phyloP scores from a whole-genome alignment of 2,113 vertebrate genomes.

The Euleptes europaea region DNA sequence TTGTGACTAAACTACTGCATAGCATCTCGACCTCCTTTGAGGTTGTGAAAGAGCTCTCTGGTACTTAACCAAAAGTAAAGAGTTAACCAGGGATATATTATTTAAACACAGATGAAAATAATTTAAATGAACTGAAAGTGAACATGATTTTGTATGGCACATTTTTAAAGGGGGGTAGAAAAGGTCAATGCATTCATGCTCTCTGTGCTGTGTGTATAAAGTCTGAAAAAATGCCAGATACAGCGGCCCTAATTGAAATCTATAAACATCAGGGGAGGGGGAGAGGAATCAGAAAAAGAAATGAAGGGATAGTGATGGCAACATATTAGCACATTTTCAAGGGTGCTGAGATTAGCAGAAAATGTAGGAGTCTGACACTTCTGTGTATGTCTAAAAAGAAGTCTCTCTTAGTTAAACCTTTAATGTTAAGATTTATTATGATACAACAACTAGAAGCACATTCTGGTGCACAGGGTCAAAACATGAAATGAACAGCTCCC shows the following conservation, averaged over 20 bases:
- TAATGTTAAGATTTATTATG: background rate
- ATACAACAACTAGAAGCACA: background rate
- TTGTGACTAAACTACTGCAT: constrained; percentile 35
- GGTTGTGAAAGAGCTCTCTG: constrained; percentile 30
- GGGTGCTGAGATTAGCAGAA: background rate
- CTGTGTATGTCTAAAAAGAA: background rate
- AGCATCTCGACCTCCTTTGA: constrained; percentile 18
- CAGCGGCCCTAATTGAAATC: constrained; percentile 55
- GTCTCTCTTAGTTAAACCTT: background rate
- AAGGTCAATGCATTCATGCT: background rate
- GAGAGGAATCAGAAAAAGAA: constrained; percentile 49
- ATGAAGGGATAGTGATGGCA: constrained; percentile 34
- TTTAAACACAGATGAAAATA: constrained; percentile 34
- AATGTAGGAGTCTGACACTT: background rate
- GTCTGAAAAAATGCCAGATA: constrained; percentile 41
- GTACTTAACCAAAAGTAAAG: constrained; percentile 9
- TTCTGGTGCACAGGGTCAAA: background rate
- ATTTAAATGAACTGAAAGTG: constrained; percentile 12
- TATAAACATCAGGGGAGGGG: constrained; percentile 52
- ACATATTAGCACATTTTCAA: constrained; percentile 24
- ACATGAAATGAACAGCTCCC: background rate
- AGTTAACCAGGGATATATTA: constrained; percentile 39
- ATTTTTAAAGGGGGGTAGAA: background rate
- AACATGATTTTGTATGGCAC: background rate
- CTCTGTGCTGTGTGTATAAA: constrained; percentile 52